phyloP scores from a whole-genome alignment of 2,113 vertebrate genomes.

The Poeciliopsis turrubarensis region DNA sequence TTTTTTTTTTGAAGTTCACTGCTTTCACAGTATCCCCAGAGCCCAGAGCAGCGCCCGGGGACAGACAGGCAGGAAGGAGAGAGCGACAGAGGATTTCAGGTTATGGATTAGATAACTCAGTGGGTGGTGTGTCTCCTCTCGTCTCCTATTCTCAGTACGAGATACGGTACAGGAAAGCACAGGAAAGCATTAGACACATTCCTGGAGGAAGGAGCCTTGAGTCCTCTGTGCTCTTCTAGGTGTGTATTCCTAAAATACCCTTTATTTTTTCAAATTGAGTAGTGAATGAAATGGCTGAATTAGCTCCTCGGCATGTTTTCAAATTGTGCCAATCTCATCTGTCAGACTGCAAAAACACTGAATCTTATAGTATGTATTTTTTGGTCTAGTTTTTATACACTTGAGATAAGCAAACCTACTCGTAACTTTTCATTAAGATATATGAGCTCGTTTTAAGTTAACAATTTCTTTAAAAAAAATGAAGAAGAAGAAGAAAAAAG shows the following conservation, averaged over 20 bases:
- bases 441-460: too few relatives aligned
- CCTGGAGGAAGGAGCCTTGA: conserved; percentile 22
- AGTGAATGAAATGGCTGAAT: not conserved
- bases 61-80: conserved; percentile 4
- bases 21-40: conserved; percentile 20
- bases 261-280: not conserved
- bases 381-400: too few relatives aligned
- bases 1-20: conserved; percentile 43
- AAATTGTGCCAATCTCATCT: not conserved
- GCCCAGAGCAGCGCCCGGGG: not conserved
- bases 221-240: not conserved
- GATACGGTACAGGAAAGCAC: conserved; percentile 41
- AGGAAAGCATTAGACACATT: conserved; percentile 39
- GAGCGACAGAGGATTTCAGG: conserved; percentile 21
- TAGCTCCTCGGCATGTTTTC: not conserved
- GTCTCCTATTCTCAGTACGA: conserved; percentile 18
- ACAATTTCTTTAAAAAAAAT: too few relatives aligned
- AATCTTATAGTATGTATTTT: too few relatives aligned
- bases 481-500: too few relatives aligned
- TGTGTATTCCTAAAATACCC: not conserved
- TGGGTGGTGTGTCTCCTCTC: conserved; percentile 27
- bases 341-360: too few relatives aligned
- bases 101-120: conserved; percentile 44
- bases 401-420: too few relatives aligned
- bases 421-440: too few relatives aligned